Base-by-base conservation (phyloP, 1,140 invertebrate species). In the Bradysia coprophila region DNA sequence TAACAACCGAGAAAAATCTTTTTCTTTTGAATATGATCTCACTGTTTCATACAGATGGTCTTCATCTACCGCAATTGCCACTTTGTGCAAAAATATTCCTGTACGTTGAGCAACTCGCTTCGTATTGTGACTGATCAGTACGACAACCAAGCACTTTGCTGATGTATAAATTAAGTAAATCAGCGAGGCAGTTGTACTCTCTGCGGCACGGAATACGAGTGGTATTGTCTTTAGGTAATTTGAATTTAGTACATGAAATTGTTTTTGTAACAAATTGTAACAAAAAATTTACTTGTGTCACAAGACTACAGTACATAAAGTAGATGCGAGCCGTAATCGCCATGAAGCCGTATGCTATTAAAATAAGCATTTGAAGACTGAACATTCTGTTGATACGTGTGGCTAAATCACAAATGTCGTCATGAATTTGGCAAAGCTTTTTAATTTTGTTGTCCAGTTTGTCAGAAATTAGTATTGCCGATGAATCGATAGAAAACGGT, bases 291-390 rank as follows among this genome's bases (percentile, higher is more conserved):
- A 50, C 47, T 44, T 61, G 58, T 2, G 18, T 22, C 5, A 51
- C 52, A 1, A 58, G 54, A 8, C 53, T 52, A 33, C 58, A 61
- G 41, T 61, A 61, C 0, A 61, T 42, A 31, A 61, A 61, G 46
- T 61, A 61, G 10, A 61, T 38, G 45, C 60, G 58, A 1, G 58
- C 58, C 22, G 58, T 61, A 28, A 61, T 60, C 39, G 54, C 58
- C 0, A 61, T 45, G 43, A 61, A 61, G 0, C 58, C 58, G 43
- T 61, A 60, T 11, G 58, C 58, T 57, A 61, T 61, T 4, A 60
- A 19, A 0, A 58, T 48, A 10, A 61, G 43, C 20, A 61, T 60
- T 0, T 58, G 57, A 51, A 58, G 55, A 37, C 57, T 61, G 54
- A 58, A 61, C 18, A 61, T 41, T 19, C 52, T 53, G 40, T 61